Base-by-base conservation (phyloP, 2,888 invertebrate genomes). In the Drosophila macrospina region DNA sequence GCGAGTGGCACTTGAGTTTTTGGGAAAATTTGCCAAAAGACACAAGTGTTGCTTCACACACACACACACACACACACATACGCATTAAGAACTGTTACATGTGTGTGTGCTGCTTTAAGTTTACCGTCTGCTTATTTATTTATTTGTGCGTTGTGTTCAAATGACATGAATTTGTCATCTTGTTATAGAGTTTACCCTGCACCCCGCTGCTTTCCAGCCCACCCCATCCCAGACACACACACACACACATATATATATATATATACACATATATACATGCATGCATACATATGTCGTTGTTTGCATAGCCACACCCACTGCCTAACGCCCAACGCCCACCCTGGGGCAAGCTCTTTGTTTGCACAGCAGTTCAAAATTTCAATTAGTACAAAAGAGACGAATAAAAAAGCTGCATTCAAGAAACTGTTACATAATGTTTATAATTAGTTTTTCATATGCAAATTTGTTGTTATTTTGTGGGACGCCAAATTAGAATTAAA, bases 401-500 rank as follows among this genome's bases (percentile, higher is more conserved):
- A 54, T 24, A 36, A 45, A 39, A 54, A 52, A 16, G n/a, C n/a
- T 64, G 37, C 16, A 62, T 36, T 20, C 24, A 45, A 44, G 52
- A 74, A 72, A 76, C 51, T 78, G 78, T 65, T 83, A 69, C 81
- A 73, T 80, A 88, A 77, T 85, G 66, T 66, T 76, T 74, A 62
- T 87, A 89, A 86, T 86, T 86, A 89, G 85, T 72, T 87, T 82
- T 74, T 63, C 57, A 50, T 78, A 89, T 89, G 86, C 86, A 89
- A 85, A 87, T 89, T 61, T 62, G 52, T 42, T 56, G 30, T 54
- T 54, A 13, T 51, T 63, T 63, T 72, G 65, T 63, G 61, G 61
- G 34, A 60, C 57, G 39, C 51, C 55, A 80, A 87, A 87, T 83
- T 78, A 60, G 41, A 82, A 82, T 87, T 78, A 78, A 86, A 80